Conservation (phyloP, 2,113 vertebrate genomes). For the Seriola rivoliana region DNA sequence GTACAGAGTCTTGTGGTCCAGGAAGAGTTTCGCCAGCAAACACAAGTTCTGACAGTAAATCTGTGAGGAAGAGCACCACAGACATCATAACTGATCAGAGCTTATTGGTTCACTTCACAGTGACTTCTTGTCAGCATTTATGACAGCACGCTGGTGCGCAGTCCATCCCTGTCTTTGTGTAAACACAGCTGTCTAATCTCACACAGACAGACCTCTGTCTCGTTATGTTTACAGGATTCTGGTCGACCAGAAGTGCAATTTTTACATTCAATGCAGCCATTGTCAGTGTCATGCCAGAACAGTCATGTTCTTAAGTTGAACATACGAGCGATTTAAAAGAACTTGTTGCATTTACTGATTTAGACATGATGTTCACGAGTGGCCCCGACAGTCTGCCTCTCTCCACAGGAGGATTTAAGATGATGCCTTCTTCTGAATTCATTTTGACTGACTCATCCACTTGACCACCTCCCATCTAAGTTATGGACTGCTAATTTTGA, state of each 20-base stretch:
- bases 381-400: background rate
- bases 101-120: background rate
- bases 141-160: background rate
- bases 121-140: background rate
- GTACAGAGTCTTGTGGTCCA: conserved; percentile 93
- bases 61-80: conserved; percentile 66
- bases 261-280: no score
- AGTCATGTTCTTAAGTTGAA: background rate
- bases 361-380: no score
- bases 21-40: conserved; percentile 92
- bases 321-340: background rate
- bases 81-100: background rate
- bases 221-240: background rate
- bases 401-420: background rate
- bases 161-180: background rate
- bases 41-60: conserved; percentile 95
- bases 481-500: background rate
- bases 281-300: no score
- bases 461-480: background rate
- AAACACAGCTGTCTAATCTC: background rate
- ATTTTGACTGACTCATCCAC: background rate
- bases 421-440: background rate
- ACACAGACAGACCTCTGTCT: background rate
- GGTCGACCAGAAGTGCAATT: no score
- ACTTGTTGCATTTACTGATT: background rate